phyloP scores from a whole-genome alignment of 2,888 invertebrate genomes.

The Aleiodes leptofemur region DNA sequence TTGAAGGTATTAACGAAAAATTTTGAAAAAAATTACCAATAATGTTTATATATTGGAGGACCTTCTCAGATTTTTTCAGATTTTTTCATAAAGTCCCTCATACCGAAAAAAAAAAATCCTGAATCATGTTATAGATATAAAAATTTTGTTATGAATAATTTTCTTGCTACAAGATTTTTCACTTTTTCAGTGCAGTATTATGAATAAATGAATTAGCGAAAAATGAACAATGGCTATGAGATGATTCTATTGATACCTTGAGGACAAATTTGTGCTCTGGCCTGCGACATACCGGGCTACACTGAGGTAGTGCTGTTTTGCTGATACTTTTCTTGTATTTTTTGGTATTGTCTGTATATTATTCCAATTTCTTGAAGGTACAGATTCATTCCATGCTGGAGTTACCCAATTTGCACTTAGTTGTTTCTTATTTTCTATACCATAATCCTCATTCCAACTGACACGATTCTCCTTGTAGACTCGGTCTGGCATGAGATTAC shows the following conservation, averaged over 20 bases:
- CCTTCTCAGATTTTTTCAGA: too few relatives aligned
- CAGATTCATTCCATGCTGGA: constrained; percentile 69
- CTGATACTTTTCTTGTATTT: constrained; percentile 71
- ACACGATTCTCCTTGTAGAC: constrained; percentile 76
- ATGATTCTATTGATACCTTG: constrained; percentile 64
- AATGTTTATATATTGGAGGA: too few relatives aligned
- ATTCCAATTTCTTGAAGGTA: constrained; percentile 64
- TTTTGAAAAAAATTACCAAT: too few relatives aligned
- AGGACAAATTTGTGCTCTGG: constrained; percentile 74
- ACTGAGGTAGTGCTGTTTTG: constrained; percentile 86
- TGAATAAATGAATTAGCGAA: too few relatives aligned
- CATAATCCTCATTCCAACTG: constrained; percentile 76
- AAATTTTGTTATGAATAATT: too few relatives aligned
- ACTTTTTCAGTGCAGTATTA: too few relatives aligned
- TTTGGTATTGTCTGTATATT: constrained; percentile 68
- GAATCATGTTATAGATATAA: too few relatives aligned
- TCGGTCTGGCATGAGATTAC: constrained; percentile 68
- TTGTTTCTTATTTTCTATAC: constrained; percentile 64
- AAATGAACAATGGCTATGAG: too few relatives aligned
- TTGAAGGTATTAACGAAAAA: too few relatives aligned
- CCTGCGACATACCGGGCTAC: constrained; percentile 89
- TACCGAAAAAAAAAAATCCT: too few relatives aligned
- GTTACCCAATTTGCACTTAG: constrained; percentile 67
- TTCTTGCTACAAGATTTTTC: too few relatives aligned
- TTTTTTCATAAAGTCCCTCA: too few relatives aligned